Base-by-base conservation (phyloP, 2,113 vertebrate species). In the Podilymbus podiceps region DNA sequence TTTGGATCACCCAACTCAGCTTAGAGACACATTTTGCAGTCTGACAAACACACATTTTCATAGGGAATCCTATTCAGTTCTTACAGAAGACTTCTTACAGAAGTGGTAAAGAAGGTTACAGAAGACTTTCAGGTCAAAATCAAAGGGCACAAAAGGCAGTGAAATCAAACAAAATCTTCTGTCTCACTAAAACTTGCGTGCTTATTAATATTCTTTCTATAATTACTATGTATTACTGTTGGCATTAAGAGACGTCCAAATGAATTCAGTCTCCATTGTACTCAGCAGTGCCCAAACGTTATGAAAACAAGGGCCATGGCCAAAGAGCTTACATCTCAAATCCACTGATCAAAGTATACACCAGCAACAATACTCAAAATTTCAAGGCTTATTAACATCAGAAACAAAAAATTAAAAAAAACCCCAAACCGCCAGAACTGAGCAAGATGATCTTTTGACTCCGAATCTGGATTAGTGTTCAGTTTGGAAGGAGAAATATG, bases 401-500 rank as follows among this genome's bases (percentile, higher is more conserved):
- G 71, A 90, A 96, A 93, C 35, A 92, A 92, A 94, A 92, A 82
- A 76, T n/a, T 91, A 35, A 69, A 94, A 87, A 85, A 33, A 24
- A 38, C 38, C 15, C 90, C 93, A n/a, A n/a, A n/a, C n/a, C n/a
- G n/a, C 63, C 55, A 89, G 46, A 77, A 74, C 44, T 46, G 40
- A 64, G 55, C 30, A 88, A 96, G 80, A 77, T 86, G 92, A 93
- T 81, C 81, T 95, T 94, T 97, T 95, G 75, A 91, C 69, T 96
- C 90, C 79, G 64, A 93, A 88, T 83, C 47, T 95, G 94, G 90
- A 90, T 97, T 94, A 95, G 31, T 71, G 88, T 93, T 96, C 89
- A n/a, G 35, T 80, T 91, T 83, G 58, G 91, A 64, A 71, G 53
- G 50, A 50, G 71, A 94, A 94, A 90, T 60, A 2, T 82, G 44